A percentile compares a stretch with the other conserved stretches of the same genome.
Evolutionary conservation across 23 tunicate species (phyloP).

Genomic region (Aplidium turbinatum): DNA sequence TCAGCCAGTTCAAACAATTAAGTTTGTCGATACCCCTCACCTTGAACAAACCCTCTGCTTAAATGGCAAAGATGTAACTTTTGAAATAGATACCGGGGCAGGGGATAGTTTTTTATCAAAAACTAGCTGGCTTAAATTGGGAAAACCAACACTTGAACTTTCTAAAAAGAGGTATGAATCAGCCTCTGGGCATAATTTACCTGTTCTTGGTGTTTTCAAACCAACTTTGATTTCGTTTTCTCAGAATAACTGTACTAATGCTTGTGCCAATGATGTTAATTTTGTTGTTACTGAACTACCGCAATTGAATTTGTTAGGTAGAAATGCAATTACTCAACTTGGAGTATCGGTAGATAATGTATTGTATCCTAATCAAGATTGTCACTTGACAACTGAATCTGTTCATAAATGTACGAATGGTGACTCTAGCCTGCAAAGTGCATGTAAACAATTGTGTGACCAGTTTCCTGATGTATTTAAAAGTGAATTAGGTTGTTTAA

Average conservation of each 20-base stretch:
- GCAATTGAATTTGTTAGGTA: slow-evolving; percentile 32
- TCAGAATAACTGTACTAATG: not conserved
- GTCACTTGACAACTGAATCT: not conserved
- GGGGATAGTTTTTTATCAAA: slow-evolving; percentile 20
- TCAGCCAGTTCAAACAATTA: slow-evolving; percentile 7
- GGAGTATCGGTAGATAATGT: slow-evolving; percentile 27
- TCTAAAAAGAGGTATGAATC: slow-evolving; percentile 1
- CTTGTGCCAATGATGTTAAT: not conserved
- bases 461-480: slow-evolving; percentile 16
- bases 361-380: not conserved
- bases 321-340: slow-evolving; percentile 15
- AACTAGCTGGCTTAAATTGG: slow-evolving; percentile 10
- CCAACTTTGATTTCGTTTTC: not conserved
- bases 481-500: slow-evolving; percentile 16
- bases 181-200: slow-evolving; percentile 24
- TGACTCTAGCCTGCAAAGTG: slow-evolving; percentile 14
- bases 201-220: slow-evolving; percentile 18
- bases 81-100: slow-evolving; percentile 33
- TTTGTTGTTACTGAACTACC: slow-evolving; percentile 24
- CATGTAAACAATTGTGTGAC: slow-evolving; percentile 26
- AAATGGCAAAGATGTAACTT: slow-evolving; percentile 1
- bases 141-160: slow-evolving; percentile 7
- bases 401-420: slow-evolving; percentile 1
- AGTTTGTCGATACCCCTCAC: slow-evolving; percentile 9
- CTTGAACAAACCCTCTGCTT: slow-evolving; percentile 5